phyloP scores from a whole-genome alignment of 2,113 vertebrate species.

The Crotophaga sulcirostris region DNA sequence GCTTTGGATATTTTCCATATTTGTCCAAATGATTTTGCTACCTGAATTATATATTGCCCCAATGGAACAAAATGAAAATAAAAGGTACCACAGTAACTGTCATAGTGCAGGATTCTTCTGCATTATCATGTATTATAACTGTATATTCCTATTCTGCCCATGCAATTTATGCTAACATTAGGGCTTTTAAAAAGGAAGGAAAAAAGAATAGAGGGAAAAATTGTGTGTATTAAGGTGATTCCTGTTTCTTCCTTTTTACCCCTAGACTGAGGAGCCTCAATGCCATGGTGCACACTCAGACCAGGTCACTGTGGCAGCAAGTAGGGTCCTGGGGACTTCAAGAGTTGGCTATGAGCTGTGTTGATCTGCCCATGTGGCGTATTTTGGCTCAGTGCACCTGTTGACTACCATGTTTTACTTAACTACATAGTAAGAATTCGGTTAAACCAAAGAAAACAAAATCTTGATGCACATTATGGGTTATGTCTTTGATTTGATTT shows the following conservation, averaged over 20 bases:
- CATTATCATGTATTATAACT: conserved; percentile 28
- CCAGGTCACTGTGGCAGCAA: background rate
- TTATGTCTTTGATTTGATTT: background rate
- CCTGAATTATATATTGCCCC: conserved; percentile 6
- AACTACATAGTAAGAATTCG: background rate
- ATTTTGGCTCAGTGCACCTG: background rate
- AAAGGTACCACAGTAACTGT: background rate
- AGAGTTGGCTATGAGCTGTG: background rate
- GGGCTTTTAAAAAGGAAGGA: background rate
- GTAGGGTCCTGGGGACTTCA: background rate
- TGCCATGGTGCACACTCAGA: background rate
- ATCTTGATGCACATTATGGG: background rate
- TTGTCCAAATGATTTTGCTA: conserved; percentile 41
- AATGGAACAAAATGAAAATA: conserved; percentile 47
- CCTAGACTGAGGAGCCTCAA: rapidly evolving
- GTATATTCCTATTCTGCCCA: background rate
- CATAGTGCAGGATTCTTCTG: conserved; percentile 33
- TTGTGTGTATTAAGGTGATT: background rate
- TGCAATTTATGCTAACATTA: background rate
- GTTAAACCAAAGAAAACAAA: background rate
- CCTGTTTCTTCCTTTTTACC: background rate
- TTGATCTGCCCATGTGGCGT: background rate
- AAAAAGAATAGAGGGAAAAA: background rate
- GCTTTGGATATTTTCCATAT: background rate
- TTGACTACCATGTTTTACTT: background rate